phyloP scores from a whole-genome alignment of 2,888 invertebrate genomes.

The Lepidocyrtoides sp. region DNA sequence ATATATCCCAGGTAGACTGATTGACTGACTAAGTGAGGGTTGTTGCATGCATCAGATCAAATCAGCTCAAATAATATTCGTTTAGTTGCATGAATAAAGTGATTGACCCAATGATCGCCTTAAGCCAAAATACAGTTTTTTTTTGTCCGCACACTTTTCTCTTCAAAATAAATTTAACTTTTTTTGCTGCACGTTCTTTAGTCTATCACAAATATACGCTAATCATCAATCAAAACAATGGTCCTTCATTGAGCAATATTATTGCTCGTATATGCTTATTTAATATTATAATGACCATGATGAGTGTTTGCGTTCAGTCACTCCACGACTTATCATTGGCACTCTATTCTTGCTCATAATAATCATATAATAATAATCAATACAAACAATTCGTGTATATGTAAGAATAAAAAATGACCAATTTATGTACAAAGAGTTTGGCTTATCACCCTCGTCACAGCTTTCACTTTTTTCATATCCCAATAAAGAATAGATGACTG shows the following conservation, averaged over 20 bases:
- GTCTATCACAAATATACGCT: too few relatives aligned
- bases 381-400: not conserved
- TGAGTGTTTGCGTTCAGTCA: not conserved
- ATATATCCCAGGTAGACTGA: not conserved
- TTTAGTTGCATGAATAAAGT: not conserved
- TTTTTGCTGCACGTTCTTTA: not conserved
- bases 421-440: not conserved
- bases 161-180: constrained; percentile 4
- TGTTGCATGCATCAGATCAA: not conserved
- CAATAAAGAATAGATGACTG: not conserved
- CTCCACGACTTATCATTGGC: not conserved
- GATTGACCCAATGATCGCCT: constrained; percentile 61
- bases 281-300: constrained; percentile 2
- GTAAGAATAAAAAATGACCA: not conserved
- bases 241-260: not conserved
- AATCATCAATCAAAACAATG: not conserved
- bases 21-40: too few relatives aligned
- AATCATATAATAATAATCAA: not conserved
- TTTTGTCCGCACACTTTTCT: constrained; percentile 23
- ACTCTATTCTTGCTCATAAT: not conserved
- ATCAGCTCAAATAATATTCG: not conserved
- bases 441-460: constrained; percentile 2
- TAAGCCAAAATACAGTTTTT: constrained; percentile 35
- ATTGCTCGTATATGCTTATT: not conserved
- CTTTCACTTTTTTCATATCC: constrained; percentile 21